phyloP scores from a whole-genome alignment of 2,797 vertebrate genomes.

The Xenentodon cancila region DNA sequence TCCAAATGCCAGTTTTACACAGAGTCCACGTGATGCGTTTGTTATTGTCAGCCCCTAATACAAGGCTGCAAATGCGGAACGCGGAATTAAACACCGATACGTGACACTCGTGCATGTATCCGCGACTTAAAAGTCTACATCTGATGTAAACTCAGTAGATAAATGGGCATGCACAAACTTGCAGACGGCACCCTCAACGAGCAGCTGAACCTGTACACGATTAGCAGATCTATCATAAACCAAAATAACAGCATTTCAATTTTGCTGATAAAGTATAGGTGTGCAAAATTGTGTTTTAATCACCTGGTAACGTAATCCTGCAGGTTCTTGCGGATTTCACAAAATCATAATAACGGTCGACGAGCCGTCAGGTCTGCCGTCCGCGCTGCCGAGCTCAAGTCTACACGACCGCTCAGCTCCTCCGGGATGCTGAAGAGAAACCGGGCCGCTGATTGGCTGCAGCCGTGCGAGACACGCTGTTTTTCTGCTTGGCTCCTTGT shows the following conservation, averaged over 20 bases:
- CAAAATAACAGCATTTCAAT: neutral
- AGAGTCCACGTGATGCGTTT: slow-evolving; percentile 74
- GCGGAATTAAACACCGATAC: neutral
- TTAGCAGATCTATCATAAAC: neutral
- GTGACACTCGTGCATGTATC: neutral
- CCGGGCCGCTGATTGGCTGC: slow-evolving; percentile 78
- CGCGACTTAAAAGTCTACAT: neutral
- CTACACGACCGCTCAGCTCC: slow-evolving; percentile 32
- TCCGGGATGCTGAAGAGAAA: slow-evolving; percentile 74
- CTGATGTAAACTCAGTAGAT: neutral
- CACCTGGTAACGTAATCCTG: slow-evolving; percentile 61
- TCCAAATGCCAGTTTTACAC: slow-evolving; percentile 55
- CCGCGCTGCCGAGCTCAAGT: slow-evolving; percentile 53
- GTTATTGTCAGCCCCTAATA: slow-evolving; percentile 70
- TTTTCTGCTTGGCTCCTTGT: slow-evolving; percentile 21
- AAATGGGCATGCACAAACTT: slow-evolving; percentile 19
- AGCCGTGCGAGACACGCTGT: slow-evolving; percentile 25
- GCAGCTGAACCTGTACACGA: neutral
- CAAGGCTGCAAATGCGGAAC: slow-evolving; percentile 17
- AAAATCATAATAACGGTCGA: slow-evolving; percentile 57
- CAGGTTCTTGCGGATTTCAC: slow-evolving; percentile 42
- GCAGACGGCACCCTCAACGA: neutral
- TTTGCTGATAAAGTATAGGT: no score
- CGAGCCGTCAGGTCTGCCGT: slow-evolving; percentile 34
- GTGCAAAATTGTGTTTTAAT: slow-evolving; percentile 15